Evolutionary conservation across 2,113 vertebrate genomes (phyloP).

Genomic region (Prionailurus bengalensis): DNA sequence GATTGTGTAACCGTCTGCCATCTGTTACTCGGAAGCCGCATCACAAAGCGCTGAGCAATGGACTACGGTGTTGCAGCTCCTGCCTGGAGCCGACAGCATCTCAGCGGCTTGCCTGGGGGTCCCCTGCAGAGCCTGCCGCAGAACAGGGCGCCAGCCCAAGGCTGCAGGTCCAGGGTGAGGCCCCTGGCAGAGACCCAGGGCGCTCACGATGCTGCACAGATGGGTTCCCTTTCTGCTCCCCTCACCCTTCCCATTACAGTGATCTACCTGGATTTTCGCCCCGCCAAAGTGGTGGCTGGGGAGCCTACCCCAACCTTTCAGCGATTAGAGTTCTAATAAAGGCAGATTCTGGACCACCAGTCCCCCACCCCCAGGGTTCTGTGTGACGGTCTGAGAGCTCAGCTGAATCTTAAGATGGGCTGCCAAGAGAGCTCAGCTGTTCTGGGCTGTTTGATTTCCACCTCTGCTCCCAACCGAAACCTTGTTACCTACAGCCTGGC

Average conservation of each 20-base stretch:
- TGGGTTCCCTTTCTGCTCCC: background rate
- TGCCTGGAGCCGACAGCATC: slow-evolving; percentile 54
- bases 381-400: background rate
- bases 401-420: background rate
- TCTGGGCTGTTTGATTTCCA: slow-evolving; percentile 1
- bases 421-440: background rate
- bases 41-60: slow-evolving; percentile 77
- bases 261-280: background rate
- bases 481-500: background rate
- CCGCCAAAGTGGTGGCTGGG: background rate
- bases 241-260: background rate
- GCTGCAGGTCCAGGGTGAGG: background rate
- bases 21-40: slow-evolving; percentile 76
- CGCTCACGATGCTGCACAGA: background rate
- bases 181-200: background rate
- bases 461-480: background rate
- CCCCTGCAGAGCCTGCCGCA: slow-evolving; percentile 43
- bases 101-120: slow-evolving; percentile 54
- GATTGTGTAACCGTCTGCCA: slow-evolving; percentile 82
- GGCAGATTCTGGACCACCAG: background rate
- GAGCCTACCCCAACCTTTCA: background rate
- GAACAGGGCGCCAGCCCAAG: background rate
- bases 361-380: background rate
- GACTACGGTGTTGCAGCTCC: slow-evolving; percentile 50
- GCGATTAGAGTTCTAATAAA: background rate